A percentile compares a stretch with the other conserved stretches of the same genome.
These are phyloP conservation scores for Alexandromys fortis DNA, from an alignment of 2,113 vertebrate species.

Conservation along the genomic window DNA sequence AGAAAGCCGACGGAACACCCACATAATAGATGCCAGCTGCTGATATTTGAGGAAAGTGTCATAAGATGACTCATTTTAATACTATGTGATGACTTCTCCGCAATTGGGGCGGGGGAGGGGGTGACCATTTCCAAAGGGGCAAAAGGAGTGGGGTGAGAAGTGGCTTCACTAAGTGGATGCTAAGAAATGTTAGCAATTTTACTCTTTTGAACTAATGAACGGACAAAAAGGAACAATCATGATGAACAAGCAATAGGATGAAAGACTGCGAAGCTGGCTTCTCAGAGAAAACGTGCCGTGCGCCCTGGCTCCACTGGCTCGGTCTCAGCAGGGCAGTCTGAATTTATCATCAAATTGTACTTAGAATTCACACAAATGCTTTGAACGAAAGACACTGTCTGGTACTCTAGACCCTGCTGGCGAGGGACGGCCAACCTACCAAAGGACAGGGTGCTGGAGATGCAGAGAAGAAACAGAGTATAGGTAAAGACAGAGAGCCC, in stretches of 20 bases:
- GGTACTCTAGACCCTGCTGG: not conserved
- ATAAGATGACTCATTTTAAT: slow-evolving; percentile 16
- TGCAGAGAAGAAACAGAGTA: slow-evolving; percentile 5
- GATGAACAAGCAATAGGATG: not conserved
- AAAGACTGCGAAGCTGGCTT: not conserved
- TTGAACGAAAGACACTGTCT: slow-evolving; percentile 45
- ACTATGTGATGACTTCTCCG: not conserved
- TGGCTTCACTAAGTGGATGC: not conserved
- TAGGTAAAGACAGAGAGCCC: not conserved
- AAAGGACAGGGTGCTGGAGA: not conserved
- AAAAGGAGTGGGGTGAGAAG: not conserved
- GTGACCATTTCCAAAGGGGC: slow-evolving; percentile 16
- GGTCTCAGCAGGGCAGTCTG: not conserved
- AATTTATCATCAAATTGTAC: slow-evolving; percentile 60
- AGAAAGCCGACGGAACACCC: not conserved
- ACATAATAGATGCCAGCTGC: not conserved
- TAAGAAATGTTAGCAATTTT: slow-evolving; percentile 5
- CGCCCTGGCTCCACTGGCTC: not conserved
- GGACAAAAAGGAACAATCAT: not conserved
- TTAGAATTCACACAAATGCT: slow-evolving; percentile 59
- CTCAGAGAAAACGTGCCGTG: slow-evolving; percentile 12
- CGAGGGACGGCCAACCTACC: not conserved
- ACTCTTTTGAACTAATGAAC: slow-evolving; percentile 6
- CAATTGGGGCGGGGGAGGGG: not conserved
- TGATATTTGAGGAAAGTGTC: slow-evolving; percentile 3